A percentile compares a stretch with the other conserved stretches of the same genome.
Conservation (phyloP, 2,888 invertebrate species). For the Rhopalosiphum nymphaeae region DNA sequence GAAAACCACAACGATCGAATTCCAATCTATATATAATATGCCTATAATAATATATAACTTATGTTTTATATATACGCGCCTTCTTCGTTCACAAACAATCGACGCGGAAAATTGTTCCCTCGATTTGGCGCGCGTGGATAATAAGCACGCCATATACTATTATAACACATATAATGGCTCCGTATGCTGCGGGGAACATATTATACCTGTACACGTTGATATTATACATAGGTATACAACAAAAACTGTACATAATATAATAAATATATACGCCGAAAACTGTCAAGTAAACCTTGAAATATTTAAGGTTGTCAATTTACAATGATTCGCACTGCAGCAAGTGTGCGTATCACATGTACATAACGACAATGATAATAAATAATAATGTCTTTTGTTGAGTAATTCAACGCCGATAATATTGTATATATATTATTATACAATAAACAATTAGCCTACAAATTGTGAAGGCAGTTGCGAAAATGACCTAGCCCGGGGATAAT, state of each 20-base stretch:
- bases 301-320: slow-evolving; percentile 54
- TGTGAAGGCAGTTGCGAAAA: slow-evolving; percentile 58
- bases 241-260: neutral
- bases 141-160: neutral
- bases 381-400: slow-evolving; percentile 49
- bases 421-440: slow-evolving; percentile 17
- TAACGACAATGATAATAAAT: neutral
- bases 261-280: neutral
- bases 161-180: neutral
- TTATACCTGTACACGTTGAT: neutral
- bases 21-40: neutral
- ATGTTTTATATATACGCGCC: neutral
- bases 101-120: neutral
- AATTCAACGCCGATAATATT: slow-evolving; percentile 32
- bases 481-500: slow-evolving; percentile 51
- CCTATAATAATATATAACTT: neutral
- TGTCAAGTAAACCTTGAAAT: slow-evolving; percentile 51
- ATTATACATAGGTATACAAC: neutral
- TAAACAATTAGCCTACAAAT: slow-evolving; percentile 55
- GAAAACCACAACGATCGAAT: neutral
- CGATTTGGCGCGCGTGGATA: slow-evolving; percentile 14
- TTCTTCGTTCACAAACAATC: slow-evolving; percentile 4
- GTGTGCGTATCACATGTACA: neutral
- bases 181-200: neutral
- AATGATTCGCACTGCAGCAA: slow-evolving; percentile 47